Conservation (phyloP, 2,797 vertebrate species). For the Etheostoma nigrum region DNA sequence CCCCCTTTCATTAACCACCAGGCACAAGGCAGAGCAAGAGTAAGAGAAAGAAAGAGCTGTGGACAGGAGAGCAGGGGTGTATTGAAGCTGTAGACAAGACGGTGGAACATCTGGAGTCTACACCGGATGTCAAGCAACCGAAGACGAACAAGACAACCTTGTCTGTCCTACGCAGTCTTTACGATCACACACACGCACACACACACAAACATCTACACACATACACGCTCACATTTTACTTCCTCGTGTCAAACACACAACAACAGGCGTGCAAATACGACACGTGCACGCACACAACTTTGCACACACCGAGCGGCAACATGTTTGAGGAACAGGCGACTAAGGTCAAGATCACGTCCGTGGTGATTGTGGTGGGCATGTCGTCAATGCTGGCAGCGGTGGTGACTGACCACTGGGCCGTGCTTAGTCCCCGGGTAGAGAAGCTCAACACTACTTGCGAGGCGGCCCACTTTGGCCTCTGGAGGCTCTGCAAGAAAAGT, state of each 20-base stretch:
- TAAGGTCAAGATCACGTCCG: slow-evolving; percentile 91
- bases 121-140: slow-evolving; percentile 19
- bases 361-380: slow-evolving; percentile 89
- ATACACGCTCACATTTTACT: not conserved
- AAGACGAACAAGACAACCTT: slow-evolving; percentile 35
- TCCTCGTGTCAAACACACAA: not conserved
- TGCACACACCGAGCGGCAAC: slow-evolving; percentile 18
- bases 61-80: slow-evolving; percentile 62
- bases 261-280: slow-evolving; percentile 1
- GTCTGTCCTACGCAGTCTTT: not conserved
- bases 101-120: slow-evolving; percentile 52
- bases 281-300: slow-evolving; percentile 12
- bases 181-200: slow-evolving; percentile 2
- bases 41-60: slow-evolving; percentile 75
- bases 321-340: slow-evolving; percentile 90
- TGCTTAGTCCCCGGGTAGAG: slow-evolving; percentile 91
- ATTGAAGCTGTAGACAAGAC: slow-evolving; percentile 49
- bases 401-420: slow-evolving; percentile 96
- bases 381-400: slow-evolving; percentile 90
- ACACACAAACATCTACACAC: slow-evolving; percentile 2
- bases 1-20: slow-evolving; percentile 75
- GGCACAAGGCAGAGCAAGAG: slow-evolving; percentile 71
- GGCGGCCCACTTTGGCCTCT: slow-evolving; percentile 95
- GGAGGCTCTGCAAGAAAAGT: slow-evolving; percentile 93
- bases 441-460: slow-evolving; percentile 89